Evolutionary conservation across 2,888 invertebrate species (phyloP), one percentile per base, ranked within the genome.

Genomic region (Serrognathus titanus): DNA sequence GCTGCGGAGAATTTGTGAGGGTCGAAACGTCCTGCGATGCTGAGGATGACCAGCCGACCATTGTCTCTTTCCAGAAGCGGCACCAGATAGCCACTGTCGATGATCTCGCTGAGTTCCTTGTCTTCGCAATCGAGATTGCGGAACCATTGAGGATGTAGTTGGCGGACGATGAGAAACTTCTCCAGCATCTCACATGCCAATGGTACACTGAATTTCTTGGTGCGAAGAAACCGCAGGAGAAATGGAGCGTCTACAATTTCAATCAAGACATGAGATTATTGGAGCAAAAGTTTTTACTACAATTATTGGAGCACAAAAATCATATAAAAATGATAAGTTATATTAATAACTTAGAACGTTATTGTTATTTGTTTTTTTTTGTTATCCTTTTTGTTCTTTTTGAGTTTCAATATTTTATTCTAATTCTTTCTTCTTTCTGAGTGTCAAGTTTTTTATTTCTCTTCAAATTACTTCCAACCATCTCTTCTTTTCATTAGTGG

Each of bases 111-210:
- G 58, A 95, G 81, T 50, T 87, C 86, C 1, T 90, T 87, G 71
- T 94, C 92, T 57, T 89, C 80, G 51, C 90, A 86, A 69, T 93
- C 90, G 48, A 94, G 79, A 56, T 88, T 87, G 65, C 85, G 83
- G 79, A 94, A 95, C 93, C 94, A 94, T 50, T 89, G 84, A 0
- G 94, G 91, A 70, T 92, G 89, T 68, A 92, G 80, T 74, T 92
- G 90, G 5, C 94, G 81, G 63, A 94, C 90, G 35, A 89, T 89
- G 53, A 95, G 80, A 75, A 94, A 95, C 48, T 90, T 85, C 74
- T 94, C 93, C 63, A 95, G 77, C 87, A 94, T 90, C 61, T 91
- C 89, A 68, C 93, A 91, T 0, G 94, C 89, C 73, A 89, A 85
- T 0, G 90, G 90, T 13, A 94, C 85, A 37, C 90, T 90, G 78